phyloP scores from a whole-genome alignment of 2,113 vertebrate species.

The Amblyornis subalaris region DNA sequence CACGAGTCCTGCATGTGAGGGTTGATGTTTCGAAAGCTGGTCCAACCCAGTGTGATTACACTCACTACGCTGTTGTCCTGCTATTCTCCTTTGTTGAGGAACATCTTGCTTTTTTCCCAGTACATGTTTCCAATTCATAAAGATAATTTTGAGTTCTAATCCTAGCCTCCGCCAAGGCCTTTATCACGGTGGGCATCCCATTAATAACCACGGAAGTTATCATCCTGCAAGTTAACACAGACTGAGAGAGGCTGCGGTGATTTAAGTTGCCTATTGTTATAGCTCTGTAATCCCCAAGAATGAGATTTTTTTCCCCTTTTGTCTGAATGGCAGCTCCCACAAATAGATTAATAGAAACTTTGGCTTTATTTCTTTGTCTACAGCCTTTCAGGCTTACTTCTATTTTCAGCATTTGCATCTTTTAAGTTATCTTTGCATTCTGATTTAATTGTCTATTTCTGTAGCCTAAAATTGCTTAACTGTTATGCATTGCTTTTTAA shows the following conservation, averaged over 20 bases:
- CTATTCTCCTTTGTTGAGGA: background rate
- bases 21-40: background rate
- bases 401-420: background rate
- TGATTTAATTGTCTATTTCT: background rate
- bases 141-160: background rate
- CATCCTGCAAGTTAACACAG: background rate
- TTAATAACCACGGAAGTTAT: background rate
- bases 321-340: background rate
- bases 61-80: background rate
- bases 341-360: slow-evolving; percentile 6
- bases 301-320: background rate
- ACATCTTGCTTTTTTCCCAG: background rate
- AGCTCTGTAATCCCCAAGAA: background rate
- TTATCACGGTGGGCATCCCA: background rate
- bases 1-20: fast-evolving
- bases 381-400: background rate
- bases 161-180: background rate
- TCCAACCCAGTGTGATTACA: fast-evolving
- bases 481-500: background rate
- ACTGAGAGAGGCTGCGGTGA: background rate
- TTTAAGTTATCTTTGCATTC: background rate
- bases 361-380: background rate
- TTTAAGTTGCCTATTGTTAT: background rate
- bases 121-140: background rate
- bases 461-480: background rate